phyloP scores from a whole-genome alignment of 2,113 vertebrate genomes.

The Atractosteus spatula region DNA sequence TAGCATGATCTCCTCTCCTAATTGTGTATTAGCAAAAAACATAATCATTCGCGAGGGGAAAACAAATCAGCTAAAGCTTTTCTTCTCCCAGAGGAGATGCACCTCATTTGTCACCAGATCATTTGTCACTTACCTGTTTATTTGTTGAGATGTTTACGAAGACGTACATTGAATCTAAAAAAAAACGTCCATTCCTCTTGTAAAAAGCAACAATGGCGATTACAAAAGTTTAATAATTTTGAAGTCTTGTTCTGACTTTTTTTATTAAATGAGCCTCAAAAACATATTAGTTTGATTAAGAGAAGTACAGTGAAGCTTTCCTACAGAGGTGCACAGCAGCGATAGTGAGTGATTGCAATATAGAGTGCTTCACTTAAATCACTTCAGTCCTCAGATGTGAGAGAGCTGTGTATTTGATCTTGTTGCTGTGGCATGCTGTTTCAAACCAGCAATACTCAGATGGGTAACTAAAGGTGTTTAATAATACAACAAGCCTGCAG shows the following conservation, averaged over 20 bases:
- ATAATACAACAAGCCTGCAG: constrained; percentile 14
- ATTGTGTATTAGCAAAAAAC: background rate
- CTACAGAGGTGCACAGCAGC: too few species aligned
- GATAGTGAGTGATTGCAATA: background rate
- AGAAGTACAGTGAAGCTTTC: too few species aligned
- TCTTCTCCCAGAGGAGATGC: background rate
- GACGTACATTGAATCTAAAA: too few species aligned
- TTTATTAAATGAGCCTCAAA: too few species aligned
- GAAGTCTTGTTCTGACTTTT: too few species aligned
- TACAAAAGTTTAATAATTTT: too few species aligned
- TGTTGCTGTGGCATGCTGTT: background rate
- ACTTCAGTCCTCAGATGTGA: background rate
- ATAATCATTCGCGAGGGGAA: constrained; percentile 15
- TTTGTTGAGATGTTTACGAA: constrained; percentile 15
- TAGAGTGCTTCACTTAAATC: background rate
- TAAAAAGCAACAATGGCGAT: too few species aligned
- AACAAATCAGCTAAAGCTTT: background rate
- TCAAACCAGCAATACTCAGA: constrained; percentile 2
- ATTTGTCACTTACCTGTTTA: background rate
- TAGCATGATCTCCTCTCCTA: constrained; percentile 11
- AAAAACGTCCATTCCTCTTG: too few species aligned
- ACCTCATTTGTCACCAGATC: constrained; percentile 3
- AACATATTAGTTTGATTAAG: too few species aligned
- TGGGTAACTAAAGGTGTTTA: constrained; percentile 17
- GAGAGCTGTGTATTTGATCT: constrained; percentile 10